A percentile compares a stretch with the other conserved stretches of the same genome.
phyloP scores from a whole-genome alignment of 2,113 vertebrate genomes.

The Blennius ocellaris region DNA sequence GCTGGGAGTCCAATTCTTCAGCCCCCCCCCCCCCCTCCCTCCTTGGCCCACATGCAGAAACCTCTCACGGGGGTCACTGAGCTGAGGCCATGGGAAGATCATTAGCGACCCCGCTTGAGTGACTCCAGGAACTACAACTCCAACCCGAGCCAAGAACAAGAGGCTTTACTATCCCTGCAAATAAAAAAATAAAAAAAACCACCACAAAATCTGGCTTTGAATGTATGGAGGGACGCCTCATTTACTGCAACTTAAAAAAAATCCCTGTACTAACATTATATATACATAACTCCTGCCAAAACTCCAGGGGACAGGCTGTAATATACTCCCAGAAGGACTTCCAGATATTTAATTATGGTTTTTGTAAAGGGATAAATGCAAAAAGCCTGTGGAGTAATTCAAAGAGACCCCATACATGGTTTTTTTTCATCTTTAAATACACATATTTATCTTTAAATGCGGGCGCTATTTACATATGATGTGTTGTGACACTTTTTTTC shows the following conservation, averaged over 20 bases:
- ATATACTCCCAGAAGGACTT: constrained; percentile 1
- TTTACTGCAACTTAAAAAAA: constrained; percentile 32
- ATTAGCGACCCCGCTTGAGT: constrained; percentile 77
- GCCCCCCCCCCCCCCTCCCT: constrained; percentile 3
- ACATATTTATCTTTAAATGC: too few species aligned
- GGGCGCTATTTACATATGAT: too few species aligned
- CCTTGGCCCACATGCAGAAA: constrained; percentile 21
- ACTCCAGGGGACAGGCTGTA: neutral
- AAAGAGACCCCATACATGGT: too few species aligned
- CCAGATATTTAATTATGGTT: constrained; percentile 49
- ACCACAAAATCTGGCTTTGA: constrained; percentile 38
- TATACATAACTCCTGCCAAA: constrained; percentile 17
- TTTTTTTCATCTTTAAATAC: too few species aligned
- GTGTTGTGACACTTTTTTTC: too few species aligned
- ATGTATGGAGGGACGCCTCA: constrained; percentile 50
- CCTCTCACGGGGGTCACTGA: constrained; percentile 50
- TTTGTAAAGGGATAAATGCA: too few species aligned
- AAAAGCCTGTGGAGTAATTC: too few species aligned
- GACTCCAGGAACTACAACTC: constrained; percentile 67
- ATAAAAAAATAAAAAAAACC: neutral
- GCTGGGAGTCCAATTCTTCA: constrained; percentile 38
- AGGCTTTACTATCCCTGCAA: constrained; percentile 48
- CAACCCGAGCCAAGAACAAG: constrained; percentile 29
- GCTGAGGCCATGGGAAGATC: constrained; percentile 65
- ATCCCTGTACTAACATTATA: constrained; percentile 3